Conservation (phyloP, 1,140 invertebrate species). For the Steinernema feltiae region DNA sequence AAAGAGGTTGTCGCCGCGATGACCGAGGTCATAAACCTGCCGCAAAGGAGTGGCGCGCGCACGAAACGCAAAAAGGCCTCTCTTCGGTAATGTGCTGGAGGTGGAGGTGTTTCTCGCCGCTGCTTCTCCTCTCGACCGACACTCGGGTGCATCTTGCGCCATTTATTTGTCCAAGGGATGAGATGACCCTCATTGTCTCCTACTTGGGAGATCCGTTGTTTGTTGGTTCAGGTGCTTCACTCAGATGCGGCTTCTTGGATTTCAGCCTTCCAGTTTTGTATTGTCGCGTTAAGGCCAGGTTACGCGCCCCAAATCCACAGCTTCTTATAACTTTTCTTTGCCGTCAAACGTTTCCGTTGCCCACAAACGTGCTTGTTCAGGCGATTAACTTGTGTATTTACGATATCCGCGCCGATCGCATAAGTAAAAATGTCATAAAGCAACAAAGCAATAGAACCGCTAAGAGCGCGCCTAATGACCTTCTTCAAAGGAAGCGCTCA, state of each 20-base stretch:
- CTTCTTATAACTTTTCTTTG: too few relatives aligned
- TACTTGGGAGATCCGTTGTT: neutral
- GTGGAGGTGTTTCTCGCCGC: neutral
- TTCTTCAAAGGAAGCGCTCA: neutral
- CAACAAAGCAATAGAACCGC: constrained; percentile 1
- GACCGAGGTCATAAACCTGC: constrained; percentile 5
- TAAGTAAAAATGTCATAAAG: neutral
- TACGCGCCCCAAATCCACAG: too few relatives aligned
- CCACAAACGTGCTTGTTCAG: neutral
- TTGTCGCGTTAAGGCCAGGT: neutral
- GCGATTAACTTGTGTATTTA: neutral
- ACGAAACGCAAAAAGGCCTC: neutral
- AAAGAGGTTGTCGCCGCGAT: neutral
- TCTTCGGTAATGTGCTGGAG: neutral
- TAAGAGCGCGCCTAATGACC: neutral
- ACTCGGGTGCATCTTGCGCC: neutral
- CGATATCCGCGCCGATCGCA: neutral
- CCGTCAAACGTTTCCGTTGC: neutral
- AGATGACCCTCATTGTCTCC: constrained; percentile 10
- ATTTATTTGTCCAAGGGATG: neutral
- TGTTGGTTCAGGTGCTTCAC: neutral
- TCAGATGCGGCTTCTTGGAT: neutral
- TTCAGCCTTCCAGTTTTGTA: neutral
- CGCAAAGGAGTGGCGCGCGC: neutral
- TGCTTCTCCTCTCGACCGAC: neutral